These are phyloP conservation scores for Apomyelois bistriatella DNA, from an alignment of 2,888 invertebrate species.

Conservation along the genomic window DNA sequence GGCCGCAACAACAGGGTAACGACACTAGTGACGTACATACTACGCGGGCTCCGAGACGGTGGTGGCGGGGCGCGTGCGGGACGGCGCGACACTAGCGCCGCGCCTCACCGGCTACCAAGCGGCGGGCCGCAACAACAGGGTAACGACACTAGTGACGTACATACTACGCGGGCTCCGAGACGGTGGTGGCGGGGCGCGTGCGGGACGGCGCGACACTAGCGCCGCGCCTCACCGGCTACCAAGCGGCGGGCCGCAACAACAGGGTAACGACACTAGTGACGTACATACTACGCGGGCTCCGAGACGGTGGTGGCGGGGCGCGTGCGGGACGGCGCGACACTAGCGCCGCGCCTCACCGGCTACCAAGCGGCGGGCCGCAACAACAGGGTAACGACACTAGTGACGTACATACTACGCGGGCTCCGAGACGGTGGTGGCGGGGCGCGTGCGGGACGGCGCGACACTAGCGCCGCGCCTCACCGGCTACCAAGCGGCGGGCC, in stretches of 20 bases:
- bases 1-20: slow-evolving; percentile 43
- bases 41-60: slow-evolving; percentile 83
- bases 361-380: too few relatives aligned
- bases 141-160: slow-evolving; percentile 54
- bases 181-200: slow-evolving; percentile 80
- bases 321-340: too few relatives aligned
- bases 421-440: too few relatives aligned
- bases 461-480: too few relatives aligned
- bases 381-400: too few relatives aligned
- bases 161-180: slow-evolving; percentile 82
- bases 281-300: too few relatives aligned
- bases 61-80: slow-evolving; percentile 75
- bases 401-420: too few relatives aligned
- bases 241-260: slow-evolving; percentile 39
- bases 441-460: too few relatives aligned
- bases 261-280: slow-evolving; percentile 37
- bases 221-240: slow-evolving; percentile 49
- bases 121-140: slow-evolving; percentile 44
- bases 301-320: too few relatives aligned
- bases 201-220: slow-evolving; percentile 33
- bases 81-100: slow-evolving; percentile 37
- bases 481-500: too few relatives aligned
- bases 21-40: slow-evolving; percentile 61
- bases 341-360: too few relatives aligned
- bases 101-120: slow-evolving; percentile 47